A percentile compares a stretch with the other conserved stretches of the same genome.
Conservation (phyloP, 2,113 vertebrate species). For the Calidris pygmaea region DNA sequence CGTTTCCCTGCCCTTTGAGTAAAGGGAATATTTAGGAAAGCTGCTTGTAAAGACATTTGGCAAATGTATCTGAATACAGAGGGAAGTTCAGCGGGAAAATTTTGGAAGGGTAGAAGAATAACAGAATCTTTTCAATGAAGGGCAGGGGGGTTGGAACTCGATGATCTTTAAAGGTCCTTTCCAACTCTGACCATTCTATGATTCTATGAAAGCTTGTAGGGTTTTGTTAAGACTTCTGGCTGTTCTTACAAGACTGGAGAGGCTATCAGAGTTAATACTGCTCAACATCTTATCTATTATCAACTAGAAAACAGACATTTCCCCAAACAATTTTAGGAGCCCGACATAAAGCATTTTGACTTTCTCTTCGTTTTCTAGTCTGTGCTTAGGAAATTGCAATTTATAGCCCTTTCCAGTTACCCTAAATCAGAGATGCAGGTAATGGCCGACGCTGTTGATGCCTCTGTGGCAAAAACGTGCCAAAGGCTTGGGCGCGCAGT, state of each 20-base stretch:
- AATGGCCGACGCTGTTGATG: not conserved
- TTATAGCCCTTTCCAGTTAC: not conserved
- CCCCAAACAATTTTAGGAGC: not conserved
- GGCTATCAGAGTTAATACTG: not conserved
- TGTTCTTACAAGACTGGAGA: not conserved
- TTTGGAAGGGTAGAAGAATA: not conserved
- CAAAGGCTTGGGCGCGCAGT: not conserved
- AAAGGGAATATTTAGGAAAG: not conserved
- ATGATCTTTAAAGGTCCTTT: no score
- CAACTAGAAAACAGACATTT: not conserved
- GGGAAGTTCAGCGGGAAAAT: not conserved
- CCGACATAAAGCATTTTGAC: not conserved
- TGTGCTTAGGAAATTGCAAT: not conserved
- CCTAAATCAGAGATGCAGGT: not conserved
- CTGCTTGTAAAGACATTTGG: not conserved
- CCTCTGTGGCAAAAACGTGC: not conserved
- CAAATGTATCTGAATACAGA: not conserved
- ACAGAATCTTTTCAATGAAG: not conserved
- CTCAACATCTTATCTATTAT: not conserved
- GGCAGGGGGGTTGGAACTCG: no score
- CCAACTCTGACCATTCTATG: no score
- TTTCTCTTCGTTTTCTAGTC: not conserved
- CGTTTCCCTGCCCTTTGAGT: not conserved
- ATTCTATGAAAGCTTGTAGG: not conserved
- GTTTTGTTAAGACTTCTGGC: not conserved